Evolutionary conservation across 2,113 vertebrate species (phyloP).

Genomic region (Semnornis frantzii): DNA sequence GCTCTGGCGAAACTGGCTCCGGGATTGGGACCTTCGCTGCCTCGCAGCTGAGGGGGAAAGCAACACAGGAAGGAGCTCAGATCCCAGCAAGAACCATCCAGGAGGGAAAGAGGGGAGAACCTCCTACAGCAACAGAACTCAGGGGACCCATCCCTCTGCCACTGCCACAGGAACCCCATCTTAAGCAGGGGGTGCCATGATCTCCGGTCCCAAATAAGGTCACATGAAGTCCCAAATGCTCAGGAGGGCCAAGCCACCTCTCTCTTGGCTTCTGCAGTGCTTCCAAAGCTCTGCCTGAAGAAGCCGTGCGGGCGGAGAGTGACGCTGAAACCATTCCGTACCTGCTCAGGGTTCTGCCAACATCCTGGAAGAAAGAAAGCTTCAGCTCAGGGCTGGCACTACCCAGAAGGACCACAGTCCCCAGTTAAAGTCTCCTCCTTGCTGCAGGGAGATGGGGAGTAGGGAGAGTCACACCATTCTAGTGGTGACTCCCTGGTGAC

Average conservation of each 20-base stretch:
- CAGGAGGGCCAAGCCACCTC: not conserved
- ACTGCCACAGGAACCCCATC: accelerated
- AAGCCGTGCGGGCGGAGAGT: accelerated
- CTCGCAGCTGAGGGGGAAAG: not conserved
- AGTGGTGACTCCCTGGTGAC: not conserved
- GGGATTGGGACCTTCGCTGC: not conserved
- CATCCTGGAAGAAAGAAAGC: constrained; percentile 28
- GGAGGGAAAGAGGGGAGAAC: not conserved
- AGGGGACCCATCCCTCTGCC: not conserved
- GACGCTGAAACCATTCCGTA: accelerated
- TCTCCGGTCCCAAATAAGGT: not conserved
- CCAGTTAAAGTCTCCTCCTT: not conserved
- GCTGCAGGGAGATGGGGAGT: not conserved
- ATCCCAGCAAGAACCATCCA: not conserved
- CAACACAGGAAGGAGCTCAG: not conserved
- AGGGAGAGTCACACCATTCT: not conserved
- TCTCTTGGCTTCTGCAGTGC: not conserved
- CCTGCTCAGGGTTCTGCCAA: constrained; percentile 6
- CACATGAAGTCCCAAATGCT: not conserved
- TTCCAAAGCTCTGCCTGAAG: not conserved
- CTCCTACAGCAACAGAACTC: not conserved
- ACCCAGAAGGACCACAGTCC: accelerated
- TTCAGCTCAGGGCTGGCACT: not conserved
- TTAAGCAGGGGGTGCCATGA: accelerated
- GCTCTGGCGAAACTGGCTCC: accelerated